A percentile compares a stretch with the other conserved stretches of the same genome.
Conservation (phyloP, 2,797 vertebrate genomes). For the Cetoscarus ocellatus region DNA sequence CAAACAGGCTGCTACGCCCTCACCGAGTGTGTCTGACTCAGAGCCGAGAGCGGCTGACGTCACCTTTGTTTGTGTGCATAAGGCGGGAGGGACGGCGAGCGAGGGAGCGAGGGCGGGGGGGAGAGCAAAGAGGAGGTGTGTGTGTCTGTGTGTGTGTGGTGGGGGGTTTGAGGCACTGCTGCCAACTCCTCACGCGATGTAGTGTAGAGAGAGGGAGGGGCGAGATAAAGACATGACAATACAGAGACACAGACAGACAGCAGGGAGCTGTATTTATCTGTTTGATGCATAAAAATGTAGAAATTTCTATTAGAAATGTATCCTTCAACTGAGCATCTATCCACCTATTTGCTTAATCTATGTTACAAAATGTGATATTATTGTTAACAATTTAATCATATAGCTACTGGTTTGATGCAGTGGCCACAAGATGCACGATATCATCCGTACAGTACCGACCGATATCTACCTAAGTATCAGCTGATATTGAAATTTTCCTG, state of each 20-base stretch:
- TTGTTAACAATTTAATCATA: too few relatives aligned
- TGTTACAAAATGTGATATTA: too few relatives aligned
- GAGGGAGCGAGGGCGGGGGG: conserved; percentile 16
- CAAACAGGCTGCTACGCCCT: conserved; percentile 25
- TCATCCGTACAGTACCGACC: too few relatives aligned
- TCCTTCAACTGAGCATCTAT: too few relatives aligned
- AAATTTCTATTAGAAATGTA: too few relatives aligned
- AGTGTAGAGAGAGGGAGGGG: conserved; percentile 31
- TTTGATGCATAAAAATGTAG: too few relatives aligned
- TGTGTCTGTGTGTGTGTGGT: not conserved
- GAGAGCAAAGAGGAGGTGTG: conserved; percentile 11
- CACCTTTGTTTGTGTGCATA: conserved; percentile 75
- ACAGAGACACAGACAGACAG: not conserved
- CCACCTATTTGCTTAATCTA: too few relatives aligned
- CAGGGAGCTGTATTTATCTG: not conserved
- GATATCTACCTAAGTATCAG: too few relatives aligned
- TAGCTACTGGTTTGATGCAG: too few relatives aligned
- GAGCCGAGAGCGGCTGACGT: conserved; percentile 61
- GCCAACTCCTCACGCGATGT: conserved; percentile 62
- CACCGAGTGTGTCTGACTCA: conserved; percentile 38
- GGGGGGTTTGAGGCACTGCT: conserved; percentile 1
- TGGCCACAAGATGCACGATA: too few relatives aligned
- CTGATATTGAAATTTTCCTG: too few relatives aligned
- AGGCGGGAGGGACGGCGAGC: conserved; percentile 47
- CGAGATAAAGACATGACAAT: conserved; percentile 42